Conservation (phyloP, 1,140 invertebrate genomes). For the Riptortus pedestris region DNA sequence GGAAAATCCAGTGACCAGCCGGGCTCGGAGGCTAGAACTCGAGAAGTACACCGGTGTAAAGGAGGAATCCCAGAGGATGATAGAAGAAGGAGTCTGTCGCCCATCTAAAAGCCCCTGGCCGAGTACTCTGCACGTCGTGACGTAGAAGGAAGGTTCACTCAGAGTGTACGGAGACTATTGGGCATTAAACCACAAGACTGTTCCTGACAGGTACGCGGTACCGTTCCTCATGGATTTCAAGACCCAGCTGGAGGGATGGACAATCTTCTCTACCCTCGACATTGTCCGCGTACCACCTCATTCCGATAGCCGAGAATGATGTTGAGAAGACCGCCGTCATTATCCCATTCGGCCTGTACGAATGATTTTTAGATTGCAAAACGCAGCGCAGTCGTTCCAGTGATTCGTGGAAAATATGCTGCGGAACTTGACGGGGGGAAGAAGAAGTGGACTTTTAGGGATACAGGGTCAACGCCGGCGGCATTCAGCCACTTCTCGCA, state of each 20-base stretch:
- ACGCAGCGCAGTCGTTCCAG: constrained; percentile 39
- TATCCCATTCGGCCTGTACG: constrained; percentile 33
- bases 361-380: constrained; percentile 38
- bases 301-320: constrained; percentile 34
- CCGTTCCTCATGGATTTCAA: neutral
- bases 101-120: neutral
- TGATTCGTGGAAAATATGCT: constrained; percentile 24
- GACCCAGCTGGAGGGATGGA: constrained; percentile 37
- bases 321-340: constrained; percentile 36
- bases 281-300: constrained; percentile 32
- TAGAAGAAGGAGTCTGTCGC: neutral
- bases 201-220: neutral
- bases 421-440: neutral
- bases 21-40: neutral
- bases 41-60: neutral
- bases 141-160: neutral
- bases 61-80: neutral
- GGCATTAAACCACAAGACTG: neutral
- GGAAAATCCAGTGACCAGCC: neutral
- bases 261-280: constrained; percentile 18
- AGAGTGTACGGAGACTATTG: neutral
- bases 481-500: neutral
- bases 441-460: neutral
- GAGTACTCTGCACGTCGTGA: neutral
- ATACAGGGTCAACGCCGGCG: neutral